phyloP scores from a whole-genome alignment of 37 sponge, comb jelly and placozoan genomes.

The Corticium candelabrum region DNA sequence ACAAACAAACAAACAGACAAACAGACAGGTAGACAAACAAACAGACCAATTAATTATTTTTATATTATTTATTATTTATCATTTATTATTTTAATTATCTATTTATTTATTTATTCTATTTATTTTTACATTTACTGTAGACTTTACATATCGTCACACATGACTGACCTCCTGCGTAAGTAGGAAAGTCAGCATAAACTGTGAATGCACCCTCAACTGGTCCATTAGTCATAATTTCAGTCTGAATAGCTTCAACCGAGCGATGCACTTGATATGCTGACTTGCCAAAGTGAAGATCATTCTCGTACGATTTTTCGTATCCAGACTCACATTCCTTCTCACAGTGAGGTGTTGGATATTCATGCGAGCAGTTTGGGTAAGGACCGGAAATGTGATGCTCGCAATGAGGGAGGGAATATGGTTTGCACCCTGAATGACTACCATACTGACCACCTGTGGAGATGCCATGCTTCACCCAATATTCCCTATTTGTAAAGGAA shows the following conservation, averaged over 20 bases:
- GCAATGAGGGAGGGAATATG: conserved; percentile 70
- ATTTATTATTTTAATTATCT: too few species aligned
- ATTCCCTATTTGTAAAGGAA: too few species aligned
- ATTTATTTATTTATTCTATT: too few species aligned
- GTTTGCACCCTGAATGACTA: conserved; percentile 60
- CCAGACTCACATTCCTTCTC: conserved; percentile 44
- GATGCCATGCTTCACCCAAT: conserved; percentile 35
- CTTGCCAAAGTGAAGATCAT: conserved; percentile 72
- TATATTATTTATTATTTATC: too few species aligned
- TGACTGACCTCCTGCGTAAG: conserved; percentile 68
- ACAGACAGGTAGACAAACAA: too few species aligned
- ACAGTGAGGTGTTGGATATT: conserved; percentile 55
- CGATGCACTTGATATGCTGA: conserved; percentile 40
- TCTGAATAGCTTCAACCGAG: conserved; percentile 57
- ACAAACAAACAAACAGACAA: too few species aligned
- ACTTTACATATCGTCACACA: background rate
- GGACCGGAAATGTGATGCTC: conserved; percentile 68
- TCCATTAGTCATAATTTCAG: conserved; percentile 94
- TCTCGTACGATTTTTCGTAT: conserved; percentile 31
- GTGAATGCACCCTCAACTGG: conserved; percentile 89
- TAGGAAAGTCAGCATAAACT: conserved; percentile 90
- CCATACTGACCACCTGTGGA: conserved; percentile 89
- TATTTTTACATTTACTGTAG: too few species aligned
- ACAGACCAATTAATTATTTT: too few species aligned
- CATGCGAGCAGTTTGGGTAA: conserved; percentile 18